A percentile compares a stretch with the other conserved stretches of the same genome.
phyloP scores from a whole-genome alignment of 2,113 vertebrate species.

The Erythrocercus mccallii region DNA sequence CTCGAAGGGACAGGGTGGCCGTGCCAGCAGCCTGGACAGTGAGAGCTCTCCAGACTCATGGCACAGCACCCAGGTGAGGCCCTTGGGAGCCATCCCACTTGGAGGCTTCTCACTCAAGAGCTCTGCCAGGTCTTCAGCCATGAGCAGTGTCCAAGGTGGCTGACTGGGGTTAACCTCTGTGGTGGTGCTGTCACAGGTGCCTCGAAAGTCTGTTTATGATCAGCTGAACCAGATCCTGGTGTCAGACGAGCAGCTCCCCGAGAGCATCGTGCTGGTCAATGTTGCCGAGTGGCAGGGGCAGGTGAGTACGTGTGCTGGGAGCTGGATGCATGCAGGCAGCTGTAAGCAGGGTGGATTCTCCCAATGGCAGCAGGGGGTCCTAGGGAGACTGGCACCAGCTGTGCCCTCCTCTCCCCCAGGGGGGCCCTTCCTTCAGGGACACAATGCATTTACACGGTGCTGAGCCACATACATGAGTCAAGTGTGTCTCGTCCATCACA shows the following conservation, averaged over 20 bases:
- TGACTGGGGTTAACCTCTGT: accelerated
- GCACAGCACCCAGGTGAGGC: constrained; percentile 87
- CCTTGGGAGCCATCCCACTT: neutral
- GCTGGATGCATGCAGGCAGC: neutral
- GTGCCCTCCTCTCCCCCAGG: neutral
- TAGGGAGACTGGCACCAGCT: neutral
- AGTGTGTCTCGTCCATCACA: neutral
- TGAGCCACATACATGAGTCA: neutral
- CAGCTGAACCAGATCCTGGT: constrained; percentile 87
- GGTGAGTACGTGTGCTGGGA: constrained; percentile 67
- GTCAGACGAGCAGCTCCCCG: constrained; percentile 90
- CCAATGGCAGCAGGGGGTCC: neutral
- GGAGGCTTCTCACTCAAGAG: neutral
- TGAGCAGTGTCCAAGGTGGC: neutral
- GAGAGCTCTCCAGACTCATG: constrained; percentile 90
- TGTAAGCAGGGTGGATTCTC: neutral
- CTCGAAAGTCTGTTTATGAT: constrained; percentile 83
- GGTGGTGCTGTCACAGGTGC: constrained; percentile 63
- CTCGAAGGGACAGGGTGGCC: constrained; percentile 85
- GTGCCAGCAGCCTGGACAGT: constrained; percentile 93
- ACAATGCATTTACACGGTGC: neutral
- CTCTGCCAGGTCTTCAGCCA: neutral
- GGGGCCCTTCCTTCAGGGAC: neutral
- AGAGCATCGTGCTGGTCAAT: constrained; percentile 94
- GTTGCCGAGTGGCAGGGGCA: constrained; percentile 97